Percentiles rank a stretch among this genome's conserved stretches.
Evolutionary conservation across 2,113 vertebrate species (phyloP).

Genomic region (Apodemus speciosus): DNA sequence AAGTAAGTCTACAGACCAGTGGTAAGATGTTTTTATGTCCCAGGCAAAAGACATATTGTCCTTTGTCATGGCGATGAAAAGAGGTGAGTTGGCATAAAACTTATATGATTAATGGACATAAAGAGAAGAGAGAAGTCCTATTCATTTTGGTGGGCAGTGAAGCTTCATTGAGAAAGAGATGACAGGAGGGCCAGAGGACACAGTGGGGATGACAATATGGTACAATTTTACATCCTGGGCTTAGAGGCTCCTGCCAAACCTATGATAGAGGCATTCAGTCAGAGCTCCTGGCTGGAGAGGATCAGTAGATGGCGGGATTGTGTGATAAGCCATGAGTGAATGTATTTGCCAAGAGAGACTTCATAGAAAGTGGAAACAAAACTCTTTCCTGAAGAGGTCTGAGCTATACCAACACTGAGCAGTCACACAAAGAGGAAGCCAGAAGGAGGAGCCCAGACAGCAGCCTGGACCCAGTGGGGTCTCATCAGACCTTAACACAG

Average conservation of each 20-base stretch:
- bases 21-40: not conserved
- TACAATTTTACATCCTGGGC: not conserved
- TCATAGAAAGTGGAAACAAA: not conserved
- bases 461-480: not conserved
- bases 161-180: not conserved
- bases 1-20: not conserved
- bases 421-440: not conserved
- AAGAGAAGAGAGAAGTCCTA: not conserved
- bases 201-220: not conserved
- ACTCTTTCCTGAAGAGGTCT: not conserved
- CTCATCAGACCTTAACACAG: not conserved
- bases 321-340: not conserved
- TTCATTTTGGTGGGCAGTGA: not conserved
- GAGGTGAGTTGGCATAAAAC: not conserved
- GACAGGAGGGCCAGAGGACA: not conserved
- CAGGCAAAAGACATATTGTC: not conserved
- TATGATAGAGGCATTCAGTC: not conserved
- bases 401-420: not conserved
- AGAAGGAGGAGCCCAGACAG: not conserved
- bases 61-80: not conserved
- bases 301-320: not conserved
- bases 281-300: not conserved
- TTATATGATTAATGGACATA: not conserved
- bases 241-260: not conserved
- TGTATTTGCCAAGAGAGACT: constrained; percentile 1